Evolutionary conservation across 2,888 invertebrate species (phyloP), one percentile per base, ranked within the genome.

Genomic region (Alloscopus bannaensis): DNA sequence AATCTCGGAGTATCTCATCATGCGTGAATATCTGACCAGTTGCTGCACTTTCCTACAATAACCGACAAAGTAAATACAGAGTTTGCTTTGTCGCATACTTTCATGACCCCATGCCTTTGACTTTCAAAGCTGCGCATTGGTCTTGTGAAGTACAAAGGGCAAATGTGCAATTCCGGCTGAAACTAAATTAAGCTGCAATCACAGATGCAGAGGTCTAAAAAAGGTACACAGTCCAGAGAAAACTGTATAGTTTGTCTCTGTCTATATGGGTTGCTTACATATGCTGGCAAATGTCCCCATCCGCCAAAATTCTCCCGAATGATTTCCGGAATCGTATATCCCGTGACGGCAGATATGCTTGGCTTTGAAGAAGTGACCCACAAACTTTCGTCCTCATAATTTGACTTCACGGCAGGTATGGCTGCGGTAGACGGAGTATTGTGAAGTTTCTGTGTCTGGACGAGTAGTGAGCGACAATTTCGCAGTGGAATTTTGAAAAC

Each of bases 1-100:
- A 50, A 36, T 0, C 92, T 91, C 84, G 91, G 68, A 91, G 89
- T 13, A 36, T 89, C 90, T 91, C 90, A 4, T 90, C 91, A 87
- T 91, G 93, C 45, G 91, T 91, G 89, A 93, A 93, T 3, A 90
- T 90, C 42, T 92, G 89, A 2, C 92, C 93, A 40, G 92, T 90
- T 29, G 90, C 88, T n/a, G 92, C 92, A 87, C 93, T 93, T 82
- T 84, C 84, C 81, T 84, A 45, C 13, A 18, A 42, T 40, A 57
- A 70, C n/a, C n/a, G n/a, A n/a, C n/a, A n/a, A n/a, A n/a, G n/a
- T n/a, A n/a, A n/a, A n/a, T n/a, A n/a, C n/a, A n/a, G n/a, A n/a
- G n/a, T n/a, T n/a, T n/a, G n/a, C n/a, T n/a, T n/a, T n/a, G n/a
- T n/a, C n/a, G n/a, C n/a, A n/a, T n/a, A n/a, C n/a, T n/a, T n/a